A percentile compares a stretch with the other conserved stretches of the same genome.
These are phyloP conservation scores for Eulithis testata DNA, from an alignment of 2,888 invertebrate species.

Conservation along the genomic window DNA sequence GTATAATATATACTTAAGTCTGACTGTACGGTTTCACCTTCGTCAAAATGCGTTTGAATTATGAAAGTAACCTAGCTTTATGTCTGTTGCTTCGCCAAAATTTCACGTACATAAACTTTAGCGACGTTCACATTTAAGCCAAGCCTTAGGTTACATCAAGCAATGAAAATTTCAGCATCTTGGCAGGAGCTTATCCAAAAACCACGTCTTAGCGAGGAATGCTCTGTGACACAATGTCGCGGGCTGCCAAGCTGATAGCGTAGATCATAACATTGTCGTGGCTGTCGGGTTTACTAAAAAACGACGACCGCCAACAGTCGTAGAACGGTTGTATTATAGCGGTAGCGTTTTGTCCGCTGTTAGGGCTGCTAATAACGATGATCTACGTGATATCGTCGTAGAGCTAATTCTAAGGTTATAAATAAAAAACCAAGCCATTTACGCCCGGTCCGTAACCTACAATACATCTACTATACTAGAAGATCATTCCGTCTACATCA, in stretches of 20 bases:
- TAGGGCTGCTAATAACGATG: too few relatives aligned
- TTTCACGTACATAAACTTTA: constrained; percentile 15
- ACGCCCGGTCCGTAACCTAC: too few relatives aligned
- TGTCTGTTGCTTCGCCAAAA: constrained; percentile 8
- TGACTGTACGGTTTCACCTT: too few relatives aligned
- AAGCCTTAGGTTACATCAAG: constrained; percentile 18
- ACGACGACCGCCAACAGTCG: not conserved
- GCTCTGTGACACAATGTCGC: constrained; percentile 22
- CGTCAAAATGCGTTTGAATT: too few relatives aligned
- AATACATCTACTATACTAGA: too few relatives aligned
- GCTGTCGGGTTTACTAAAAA: not conserved
- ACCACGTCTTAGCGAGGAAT: constrained; percentile 23
- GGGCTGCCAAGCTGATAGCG: constrained; percentile 53
- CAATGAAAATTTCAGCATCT: constrained; percentile 29
- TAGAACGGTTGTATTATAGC: not conserved
- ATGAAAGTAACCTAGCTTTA: not conserved
- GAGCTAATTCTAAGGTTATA: too few relatives aligned
- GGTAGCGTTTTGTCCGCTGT: too few relatives aligned
- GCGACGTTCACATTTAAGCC: constrained; percentile 9
- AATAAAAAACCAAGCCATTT: too few relatives aligned
- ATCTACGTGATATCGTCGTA: too few relatives aligned
- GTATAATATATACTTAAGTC: too few relatives aligned
- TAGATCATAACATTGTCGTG: constrained; percentile 48
- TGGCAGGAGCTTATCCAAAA: constrained; percentile 32
- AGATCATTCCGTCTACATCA: too few relatives aligned